Evolutionary conservation across 2,888 invertebrate genomes (phyloP).

Genomic region (Rhagium mordax): DNA sequence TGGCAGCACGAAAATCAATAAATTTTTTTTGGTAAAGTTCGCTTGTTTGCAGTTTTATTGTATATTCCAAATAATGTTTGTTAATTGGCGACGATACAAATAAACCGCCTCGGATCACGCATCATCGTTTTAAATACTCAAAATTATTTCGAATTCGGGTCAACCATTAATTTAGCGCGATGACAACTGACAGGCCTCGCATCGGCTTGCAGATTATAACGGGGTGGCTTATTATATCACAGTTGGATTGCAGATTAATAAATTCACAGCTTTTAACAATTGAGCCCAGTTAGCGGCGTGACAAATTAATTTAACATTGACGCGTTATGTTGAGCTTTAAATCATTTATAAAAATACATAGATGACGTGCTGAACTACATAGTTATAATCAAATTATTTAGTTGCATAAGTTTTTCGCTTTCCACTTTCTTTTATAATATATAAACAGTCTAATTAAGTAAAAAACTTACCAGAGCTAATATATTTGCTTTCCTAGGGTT

Average conservation of each 20-base stretch:
- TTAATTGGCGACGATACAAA: conserved; percentile 4
- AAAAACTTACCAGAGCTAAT: not conserved
- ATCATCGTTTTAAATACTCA: conserved; percentile 16
- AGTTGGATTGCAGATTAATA: not conserved
- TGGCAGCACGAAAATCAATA: no score
- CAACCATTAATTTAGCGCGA: conserved; percentile 2
- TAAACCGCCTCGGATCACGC: not conserved
- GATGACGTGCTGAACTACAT: not conserved
- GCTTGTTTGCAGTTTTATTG: no score
- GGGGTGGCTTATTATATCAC: not conserved
- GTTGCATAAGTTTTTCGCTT: no score
- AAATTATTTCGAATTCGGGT: conserved; percentile 19
- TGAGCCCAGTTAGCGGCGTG: not conserved
- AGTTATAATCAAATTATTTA: no score
- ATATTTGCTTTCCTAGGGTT: not conserved
- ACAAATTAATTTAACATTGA: conserved; percentile 14
- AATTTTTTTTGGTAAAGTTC: no score
- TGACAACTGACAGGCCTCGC: not conserved
- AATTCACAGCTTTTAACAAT: conserved; percentile 2
- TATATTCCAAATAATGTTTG: no score
- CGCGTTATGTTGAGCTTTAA: not conserved
- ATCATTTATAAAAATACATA: conserved; percentile 21
- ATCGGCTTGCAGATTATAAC: not conserved
- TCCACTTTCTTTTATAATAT: no score
- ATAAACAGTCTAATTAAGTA: not conserved